Conservation (phyloP, 2,113 vertebrate species). For the Eurypyga helias region DNA sequence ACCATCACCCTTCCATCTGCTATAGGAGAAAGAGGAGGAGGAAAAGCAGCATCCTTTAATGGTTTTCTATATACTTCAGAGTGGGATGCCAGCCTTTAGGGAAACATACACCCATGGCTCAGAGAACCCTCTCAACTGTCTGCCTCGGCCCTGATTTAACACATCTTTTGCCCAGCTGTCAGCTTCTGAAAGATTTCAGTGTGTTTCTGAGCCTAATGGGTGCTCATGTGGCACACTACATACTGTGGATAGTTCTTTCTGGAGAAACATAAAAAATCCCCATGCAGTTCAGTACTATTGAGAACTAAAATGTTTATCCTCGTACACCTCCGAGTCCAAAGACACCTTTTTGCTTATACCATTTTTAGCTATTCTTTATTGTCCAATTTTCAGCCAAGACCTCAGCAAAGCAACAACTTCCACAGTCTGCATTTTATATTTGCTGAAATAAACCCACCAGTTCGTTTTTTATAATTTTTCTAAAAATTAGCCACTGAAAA, state of each 20-base stretch:
- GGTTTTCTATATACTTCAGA: background rate
- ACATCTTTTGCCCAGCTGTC: background rate
- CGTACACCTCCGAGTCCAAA: background rate
- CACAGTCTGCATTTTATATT: background rate
- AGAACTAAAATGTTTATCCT: background rate
- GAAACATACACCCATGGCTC: background rate
- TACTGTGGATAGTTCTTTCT: background rate
- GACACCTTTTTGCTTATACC: background rate
- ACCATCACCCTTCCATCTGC: background rate
- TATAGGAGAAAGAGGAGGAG: background rate
- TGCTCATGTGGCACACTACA: background rate
- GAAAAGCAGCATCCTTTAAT: background rate
- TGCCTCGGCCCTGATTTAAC: background rate
- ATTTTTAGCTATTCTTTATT: background rate
- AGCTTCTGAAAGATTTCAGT: background rate
- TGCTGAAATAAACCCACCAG: background rate
- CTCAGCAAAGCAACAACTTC: background rate
- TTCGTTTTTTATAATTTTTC: background rate
- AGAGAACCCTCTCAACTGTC: background rate
- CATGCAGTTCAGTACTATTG: background rate
- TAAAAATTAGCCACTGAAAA: background rate
- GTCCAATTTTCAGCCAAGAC: background rate
- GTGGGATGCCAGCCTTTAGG: background rate
- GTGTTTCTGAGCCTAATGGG: background rate
- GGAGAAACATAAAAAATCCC: background rate